Conservation (phyloP, 35 echinoderm and acorn worm genomes). For the Heliocidaris tuberculata region DNA sequence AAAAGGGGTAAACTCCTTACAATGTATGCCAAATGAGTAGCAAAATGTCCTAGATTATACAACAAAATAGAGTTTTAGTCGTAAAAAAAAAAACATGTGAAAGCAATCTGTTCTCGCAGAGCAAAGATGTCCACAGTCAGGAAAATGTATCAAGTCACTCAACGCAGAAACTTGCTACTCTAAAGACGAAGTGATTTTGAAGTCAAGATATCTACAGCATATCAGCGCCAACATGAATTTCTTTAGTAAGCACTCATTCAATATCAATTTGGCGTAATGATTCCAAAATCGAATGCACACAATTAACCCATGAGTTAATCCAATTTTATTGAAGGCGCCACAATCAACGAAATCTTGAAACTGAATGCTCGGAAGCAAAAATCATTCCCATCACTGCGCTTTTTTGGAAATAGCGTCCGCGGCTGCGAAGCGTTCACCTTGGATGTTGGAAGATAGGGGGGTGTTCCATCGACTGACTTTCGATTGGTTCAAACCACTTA, state of each 20-base stretch:
- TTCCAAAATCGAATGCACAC: background rate
- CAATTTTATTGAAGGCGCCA: background rate
- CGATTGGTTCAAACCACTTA: conserved; percentile 23
- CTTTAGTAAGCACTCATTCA: background rate
- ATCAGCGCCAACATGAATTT: too few species aligned
- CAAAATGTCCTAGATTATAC: too few species aligned
- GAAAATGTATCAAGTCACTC: background rate
- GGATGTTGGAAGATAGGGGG: background rate
- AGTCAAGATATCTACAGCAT: too few species aligned
- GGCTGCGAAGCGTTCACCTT: background rate
- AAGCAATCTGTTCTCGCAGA: background rate
- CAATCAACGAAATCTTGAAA: background rate
- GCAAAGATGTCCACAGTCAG: background rate
- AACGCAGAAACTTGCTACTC: background rate
- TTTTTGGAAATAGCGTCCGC: background rate
- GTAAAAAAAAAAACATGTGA: background rate
- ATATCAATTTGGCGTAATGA: background rate
- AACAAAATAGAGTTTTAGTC: background rate
- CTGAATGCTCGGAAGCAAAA: background rate
- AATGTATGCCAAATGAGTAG: too few species aligned
- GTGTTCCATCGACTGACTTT: conserved; percentile 18
- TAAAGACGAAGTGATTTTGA: background rate
- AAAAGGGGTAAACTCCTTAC: too few species aligned
- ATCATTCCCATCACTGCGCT: background rate
- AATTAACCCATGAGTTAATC: background rate